Conservation (phyloP, 2,888 invertebrate genomes). For the Gisinianus flammeolus region DNA sequence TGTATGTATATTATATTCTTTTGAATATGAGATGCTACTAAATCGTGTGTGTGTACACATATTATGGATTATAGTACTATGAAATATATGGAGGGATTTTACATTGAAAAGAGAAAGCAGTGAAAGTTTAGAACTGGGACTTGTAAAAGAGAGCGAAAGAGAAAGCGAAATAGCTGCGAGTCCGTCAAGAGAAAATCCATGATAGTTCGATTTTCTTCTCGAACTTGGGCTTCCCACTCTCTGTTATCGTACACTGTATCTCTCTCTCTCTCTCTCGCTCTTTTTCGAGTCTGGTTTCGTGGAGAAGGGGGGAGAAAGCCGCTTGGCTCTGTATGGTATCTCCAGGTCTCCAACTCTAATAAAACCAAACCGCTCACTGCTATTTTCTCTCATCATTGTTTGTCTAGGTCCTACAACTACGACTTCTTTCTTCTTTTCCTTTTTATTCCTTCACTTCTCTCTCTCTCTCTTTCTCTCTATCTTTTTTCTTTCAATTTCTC, state of each 20-base stretch:
- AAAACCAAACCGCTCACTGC: slow-evolving; percentile 7
- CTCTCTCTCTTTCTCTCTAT: slow-evolving; percentile 2
- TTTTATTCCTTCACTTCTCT: background rate
- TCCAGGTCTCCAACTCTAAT: background rate
- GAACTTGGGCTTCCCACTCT: slow-evolving; percentile 4
- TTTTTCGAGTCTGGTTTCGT: background rate
- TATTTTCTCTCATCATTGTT: background rate
- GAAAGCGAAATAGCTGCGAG: slow-evolving; percentile 10
- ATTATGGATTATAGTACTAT: background rate
- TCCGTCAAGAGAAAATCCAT: slow-evolving; percentile 33
- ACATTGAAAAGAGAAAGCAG: background rate
- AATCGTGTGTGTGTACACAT: too few relatives aligned
- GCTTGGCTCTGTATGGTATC: background rate
- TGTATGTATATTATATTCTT: background rate
- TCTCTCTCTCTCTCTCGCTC: background rate
- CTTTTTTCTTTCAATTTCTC: background rate
- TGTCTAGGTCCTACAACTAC: background rate
- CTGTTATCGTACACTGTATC: slow-evolving; percentile 14
- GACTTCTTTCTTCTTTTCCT: background rate
- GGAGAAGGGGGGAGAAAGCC: background rate
- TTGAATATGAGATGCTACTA: background rate
- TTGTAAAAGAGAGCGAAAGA: background rate
- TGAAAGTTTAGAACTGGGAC: background rate
- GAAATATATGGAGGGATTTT: background rate
- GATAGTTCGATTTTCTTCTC: slow-evolving; percentile 32